Conservation (phyloP, 37 sponge, comb jelly and placozoan genomes). For the Dysidea cf. avara region DNA sequence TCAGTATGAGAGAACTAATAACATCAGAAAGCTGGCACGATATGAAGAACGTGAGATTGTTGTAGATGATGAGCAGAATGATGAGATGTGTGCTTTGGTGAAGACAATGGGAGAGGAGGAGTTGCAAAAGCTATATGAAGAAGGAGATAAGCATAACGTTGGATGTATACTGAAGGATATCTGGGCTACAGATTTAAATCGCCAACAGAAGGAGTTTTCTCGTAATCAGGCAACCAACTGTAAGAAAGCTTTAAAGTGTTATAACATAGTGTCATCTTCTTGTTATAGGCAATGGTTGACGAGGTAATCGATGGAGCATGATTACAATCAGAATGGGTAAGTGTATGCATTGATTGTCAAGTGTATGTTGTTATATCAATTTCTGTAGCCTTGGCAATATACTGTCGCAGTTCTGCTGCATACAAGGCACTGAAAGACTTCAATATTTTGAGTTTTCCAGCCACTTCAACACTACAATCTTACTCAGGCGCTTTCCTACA, state of each 20-base stretch:
- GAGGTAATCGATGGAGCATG: slow-evolving; percentile 3
- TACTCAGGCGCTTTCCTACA: no score
- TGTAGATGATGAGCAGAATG: slow-evolving; percentile 1
- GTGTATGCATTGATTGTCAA: neutral
- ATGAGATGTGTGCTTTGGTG: neutral
- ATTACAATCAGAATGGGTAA: no score
- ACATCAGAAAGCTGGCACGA: neutral
- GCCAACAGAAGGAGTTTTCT: neutral
- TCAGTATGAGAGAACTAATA: neutral
- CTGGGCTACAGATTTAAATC: neutral
- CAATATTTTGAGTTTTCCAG: neutral
- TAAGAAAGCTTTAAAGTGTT: neutral
- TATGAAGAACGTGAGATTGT: neutral
- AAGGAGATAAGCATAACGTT: neutral
- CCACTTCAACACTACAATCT: neutral
- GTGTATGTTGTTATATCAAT: neutral
- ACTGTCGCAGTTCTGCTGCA: no score
- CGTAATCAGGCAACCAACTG: neutral
- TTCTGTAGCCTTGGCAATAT: no score
- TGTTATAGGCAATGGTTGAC: neutral
- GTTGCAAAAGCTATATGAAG: neutral
- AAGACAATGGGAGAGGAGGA: no score
- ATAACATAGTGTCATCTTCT: neutral
- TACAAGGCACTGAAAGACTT: slow-evolving; percentile 4
- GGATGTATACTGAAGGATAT: neutral